Base-by-base conservation (phyloP, 2,888 invertebrate species). In the Eremobia ochroleuca region DNA sequence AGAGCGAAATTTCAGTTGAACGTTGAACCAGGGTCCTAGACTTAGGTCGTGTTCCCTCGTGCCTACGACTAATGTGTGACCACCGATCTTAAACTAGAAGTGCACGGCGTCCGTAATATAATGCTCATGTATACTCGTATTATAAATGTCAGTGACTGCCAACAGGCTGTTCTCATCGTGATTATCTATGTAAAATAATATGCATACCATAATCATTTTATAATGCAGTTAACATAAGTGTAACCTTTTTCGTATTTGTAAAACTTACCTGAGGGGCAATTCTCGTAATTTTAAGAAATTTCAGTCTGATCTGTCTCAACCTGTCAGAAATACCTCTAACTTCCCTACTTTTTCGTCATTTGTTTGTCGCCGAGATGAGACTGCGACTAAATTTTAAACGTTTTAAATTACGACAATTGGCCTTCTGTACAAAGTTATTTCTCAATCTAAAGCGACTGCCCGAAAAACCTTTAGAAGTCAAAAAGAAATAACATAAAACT, bases 401-500 rank as follows among this genome's bases (percentile, higher is more conserved):
- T 49, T 49, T 49, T 21, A 8, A 21, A 49, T 49, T 21, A 49
- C 52, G 1, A 25, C 11, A 55, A 55, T n/a, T 55, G n/a, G 52
- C n/a, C 4, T 55, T 55, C n/a, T n/a, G 59, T n/a, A 37, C 11
- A 6, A 58, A 34, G 25, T 8, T 46, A 76, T 74, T 28, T 46
- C 18, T 25, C 21, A 37, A 76, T 25, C 34, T 31, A 76, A 73
- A 46, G 25, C 55, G 15, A 15, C 25, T 28, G 15, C 43, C 4
- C 5, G 25, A 71, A 77, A 77, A 86, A n/a, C 37, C 52, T 31
- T n/a, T 25, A 25, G 13, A 61, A 58, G 79, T 40, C 82, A 67
- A 83, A 83, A 82, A 78, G 78, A 73, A 85, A 76, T 76, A 81
- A 80, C 85, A 81, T 82, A 72, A 85, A 87, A 87, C 66, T 72